phyloP scores from a whole-genome alignment of 2,888 invertebrate genomes.

The Cremastobaeus sp. region DNA sequence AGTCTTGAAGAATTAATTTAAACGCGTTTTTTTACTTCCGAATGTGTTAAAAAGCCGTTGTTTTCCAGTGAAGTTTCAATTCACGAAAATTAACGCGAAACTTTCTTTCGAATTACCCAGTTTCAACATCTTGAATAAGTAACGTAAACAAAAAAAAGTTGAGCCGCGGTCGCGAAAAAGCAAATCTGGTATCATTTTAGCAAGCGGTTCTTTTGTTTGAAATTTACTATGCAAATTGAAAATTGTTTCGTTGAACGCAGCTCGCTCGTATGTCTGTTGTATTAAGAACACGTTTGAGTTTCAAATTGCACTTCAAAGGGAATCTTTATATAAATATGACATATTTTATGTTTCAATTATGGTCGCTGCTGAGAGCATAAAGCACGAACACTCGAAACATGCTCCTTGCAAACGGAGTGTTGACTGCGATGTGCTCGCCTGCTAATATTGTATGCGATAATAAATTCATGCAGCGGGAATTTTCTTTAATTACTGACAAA shows the following conservation, averaged over 20 bases:
- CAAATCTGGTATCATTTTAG: too few species aligned
- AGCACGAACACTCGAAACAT: constrained; percentile 27
- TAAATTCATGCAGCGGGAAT: constrained; percentile 8
- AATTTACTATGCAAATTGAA: not conserved
- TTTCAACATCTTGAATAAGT: too few species aligned
- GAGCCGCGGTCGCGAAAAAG: too few species aligned
- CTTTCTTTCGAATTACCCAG: too few species aligned
- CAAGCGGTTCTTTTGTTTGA: not conserved
- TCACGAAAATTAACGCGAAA: too few species aligned
- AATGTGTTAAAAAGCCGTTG: too few species aligned
- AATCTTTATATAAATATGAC: constrained; percentile 24
- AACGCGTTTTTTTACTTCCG: too few species aligned
- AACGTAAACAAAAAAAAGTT: too few species aligned
- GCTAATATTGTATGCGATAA: constrained; percentile 22
- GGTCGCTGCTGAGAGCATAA: constrained; percentile 27
- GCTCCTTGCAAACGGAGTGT: constrained; percentile 10
- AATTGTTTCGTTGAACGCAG: constrained; percentile 1
- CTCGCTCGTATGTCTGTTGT: constrained; percentile 1
- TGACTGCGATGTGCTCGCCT: constrained; percentile 6
- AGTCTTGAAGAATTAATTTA: too few species aligned
- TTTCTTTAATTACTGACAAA: constrained; percentile 1
- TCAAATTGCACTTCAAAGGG: constrained; percentile 35
- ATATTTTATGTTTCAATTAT: constrained; percentile 47
- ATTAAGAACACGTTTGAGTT: constrained; percentile 15
- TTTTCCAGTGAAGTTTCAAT: too few species aligned